Percentiles rank a stretch among this genome's conserved stretches.
Conservation (phyloP, 2,888 invertebrate genomes). For the Leptinotarsa haldemani region DNA sequence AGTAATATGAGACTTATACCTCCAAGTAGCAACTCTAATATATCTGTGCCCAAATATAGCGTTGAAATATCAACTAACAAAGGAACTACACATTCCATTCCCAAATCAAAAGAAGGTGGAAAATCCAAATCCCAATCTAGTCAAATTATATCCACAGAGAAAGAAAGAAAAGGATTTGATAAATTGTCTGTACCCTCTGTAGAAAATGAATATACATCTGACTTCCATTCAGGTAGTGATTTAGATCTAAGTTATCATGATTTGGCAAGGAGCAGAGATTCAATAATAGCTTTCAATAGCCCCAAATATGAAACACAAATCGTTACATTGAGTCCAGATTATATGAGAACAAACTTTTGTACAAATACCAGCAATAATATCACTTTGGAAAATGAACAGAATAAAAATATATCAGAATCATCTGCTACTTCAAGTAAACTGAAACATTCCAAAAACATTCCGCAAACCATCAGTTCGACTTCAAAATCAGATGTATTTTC, state of each 20-base stretch:
- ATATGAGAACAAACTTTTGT: background rate
- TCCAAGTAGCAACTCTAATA: slow-evolving; percentile 10
- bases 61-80: background rate
- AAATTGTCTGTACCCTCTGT: slow-evolving; percentile 8
- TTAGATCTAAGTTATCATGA: slow-evolving; percentile 26
- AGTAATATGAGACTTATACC: slow-evolving; percentile 42
- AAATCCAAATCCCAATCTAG: background rate
- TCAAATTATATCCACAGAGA: background rate
- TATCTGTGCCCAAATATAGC: background rate
- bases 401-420: background rate
- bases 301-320: slow-evolving; percentile 29
- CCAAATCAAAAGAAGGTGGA: slow-evolving; percentile 4
- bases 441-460: slow-evolving; percentile 28
- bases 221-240: slow-evolving; percentile 37
- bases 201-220: slow-evolving; percentile 35
- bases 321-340: slow-evolving; percentile 22
- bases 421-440: slow-evolving; percentile 9
- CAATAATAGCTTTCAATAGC: slow-evolving; percentile 38
- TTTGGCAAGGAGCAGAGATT: slow-evolving; percentile 32
- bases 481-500: background rate
- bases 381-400: background rate
- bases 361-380: background rate
- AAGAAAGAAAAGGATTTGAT: background rate
- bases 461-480: slow-evolving; percentile 4
- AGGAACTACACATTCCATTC: background rate